These are phyloP conservation scores for Drosophila rufa DNA, from an alignment of 1,140 invertebrate species.

Conservation along the genomic window DNA sequence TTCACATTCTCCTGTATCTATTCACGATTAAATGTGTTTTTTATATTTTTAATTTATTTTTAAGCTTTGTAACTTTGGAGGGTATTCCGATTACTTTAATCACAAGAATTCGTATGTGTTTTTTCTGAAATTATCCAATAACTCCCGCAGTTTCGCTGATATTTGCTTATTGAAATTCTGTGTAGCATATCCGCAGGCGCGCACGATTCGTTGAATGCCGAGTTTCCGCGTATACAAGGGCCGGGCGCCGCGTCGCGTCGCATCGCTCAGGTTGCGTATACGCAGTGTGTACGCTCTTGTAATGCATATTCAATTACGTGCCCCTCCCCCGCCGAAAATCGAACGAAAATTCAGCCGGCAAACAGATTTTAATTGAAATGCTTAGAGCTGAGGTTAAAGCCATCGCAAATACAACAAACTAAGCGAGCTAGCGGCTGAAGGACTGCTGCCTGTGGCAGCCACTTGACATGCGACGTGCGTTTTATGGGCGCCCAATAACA, in stretches of 20 bases:
- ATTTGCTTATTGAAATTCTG: conserved; percentile 83
- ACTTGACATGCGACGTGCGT: conserved; percentile 62
- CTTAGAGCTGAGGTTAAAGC: conserved; percentile 50
- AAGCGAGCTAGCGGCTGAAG: conserved; percentile 28
- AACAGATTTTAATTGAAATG: conserved; percentile 71
- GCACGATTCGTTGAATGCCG: conserved; percentile 76
- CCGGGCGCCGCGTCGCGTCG: background rate
- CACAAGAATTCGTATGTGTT: background rate
- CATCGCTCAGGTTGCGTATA: conserved; percentile 35
- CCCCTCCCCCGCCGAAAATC: conserved; percentile 8
- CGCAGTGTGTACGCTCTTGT: conserved; percentile 66
- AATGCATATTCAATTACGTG: conserved; percentile 75
- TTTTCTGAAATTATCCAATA: conserved; percentile 1
- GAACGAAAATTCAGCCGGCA: conserved; percentile 33
- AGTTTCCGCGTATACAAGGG: conserved; percentile 13
- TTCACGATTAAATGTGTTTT: background rate
- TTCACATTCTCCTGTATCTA: background rate
- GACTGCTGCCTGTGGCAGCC: conserved; percentile 34
- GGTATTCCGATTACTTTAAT: background rate
- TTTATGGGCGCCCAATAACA: conserved; percentile 36
- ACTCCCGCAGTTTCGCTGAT: conserved; percentile 20
- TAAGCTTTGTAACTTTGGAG: background rate
- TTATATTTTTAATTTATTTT: background rate
- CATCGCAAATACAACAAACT: conserved; percentile 53
- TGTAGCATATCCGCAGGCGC: conserved; percentile 81